A percentile compares a stretch with the other conserved stretches of the same genome.
Conservation (phyloP, 2,888 invertebrate species). For the Boloria euphrosyne region DNA sequence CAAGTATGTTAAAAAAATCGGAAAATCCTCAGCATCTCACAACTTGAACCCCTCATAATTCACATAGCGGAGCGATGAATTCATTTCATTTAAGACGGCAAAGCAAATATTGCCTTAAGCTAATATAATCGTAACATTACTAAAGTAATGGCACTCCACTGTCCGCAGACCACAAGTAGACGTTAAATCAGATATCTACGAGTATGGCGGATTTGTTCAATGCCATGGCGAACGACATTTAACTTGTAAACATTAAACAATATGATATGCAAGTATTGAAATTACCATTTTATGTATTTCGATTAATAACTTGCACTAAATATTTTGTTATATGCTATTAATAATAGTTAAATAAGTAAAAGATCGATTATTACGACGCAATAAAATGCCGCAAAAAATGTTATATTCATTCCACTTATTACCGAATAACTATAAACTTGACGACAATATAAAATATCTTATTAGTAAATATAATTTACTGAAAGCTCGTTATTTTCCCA, state of each 20-base stretch:
- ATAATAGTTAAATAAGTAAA: no score
- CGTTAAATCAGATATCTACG: slow-evolving; percentile 4
- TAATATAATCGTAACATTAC: slow-evolving; percentile 36
- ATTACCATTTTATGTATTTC: neutral
- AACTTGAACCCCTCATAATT: slow-evolving; percentile 20
- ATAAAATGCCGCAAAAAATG: no score
- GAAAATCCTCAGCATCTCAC: neutral
- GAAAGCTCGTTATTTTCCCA: no score
- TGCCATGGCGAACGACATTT: neutral
- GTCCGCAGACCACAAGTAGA: slow-evolving; percentile 13
- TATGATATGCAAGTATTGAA: neutral
- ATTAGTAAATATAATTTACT: no score
- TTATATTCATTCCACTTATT: no score
- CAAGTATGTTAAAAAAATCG: no score
- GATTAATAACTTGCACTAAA: neutral
- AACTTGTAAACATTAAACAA: neutral
- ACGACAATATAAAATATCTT: no score
- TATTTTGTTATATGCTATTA: no score
- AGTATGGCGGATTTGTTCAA: slow-evolving; percentile 1
- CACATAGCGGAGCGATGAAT: slow-evolving; percentile 38
- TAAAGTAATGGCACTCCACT: slow-evolving; percentile 21
- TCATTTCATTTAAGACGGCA: slow-evolving; percentile 41
- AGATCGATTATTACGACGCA: no score
- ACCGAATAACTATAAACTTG: no score
- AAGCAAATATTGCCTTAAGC: slow-evolving; percentile 42